A percentile compares a stretch with the other conserved stretches of the same genome.
phyloP scores from a whole-genome alignment of 2,888 invertebrate genomes.

The Lucinisca nassula region DNA sequence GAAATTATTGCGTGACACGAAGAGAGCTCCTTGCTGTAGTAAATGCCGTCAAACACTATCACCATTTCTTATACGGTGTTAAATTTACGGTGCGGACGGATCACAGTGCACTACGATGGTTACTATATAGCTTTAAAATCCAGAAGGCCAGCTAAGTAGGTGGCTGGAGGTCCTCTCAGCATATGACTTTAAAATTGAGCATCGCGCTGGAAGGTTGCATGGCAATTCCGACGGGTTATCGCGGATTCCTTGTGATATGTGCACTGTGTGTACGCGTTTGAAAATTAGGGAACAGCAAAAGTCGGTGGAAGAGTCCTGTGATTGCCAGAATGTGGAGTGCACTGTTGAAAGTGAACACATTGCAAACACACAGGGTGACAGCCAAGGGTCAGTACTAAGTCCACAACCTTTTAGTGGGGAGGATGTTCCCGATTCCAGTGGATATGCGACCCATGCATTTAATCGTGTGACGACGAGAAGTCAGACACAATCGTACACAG shows the following conservation, averaged over 20 bases:
- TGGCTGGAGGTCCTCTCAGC: constrained; percentile 54
- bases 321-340: neutral
- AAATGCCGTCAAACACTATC: constrained; percentile 41
- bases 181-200: constrained; percentile 55
- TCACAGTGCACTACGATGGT: constrained; percentile 53
- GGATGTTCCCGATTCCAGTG: neutral
- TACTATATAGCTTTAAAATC: constrained; percentile 51
- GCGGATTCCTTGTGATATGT: neutral
- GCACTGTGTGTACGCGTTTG: neutral
- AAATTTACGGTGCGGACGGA: constrained; percentile 38
- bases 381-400: too few relatives aligned
- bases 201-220: constrained; percentile 53
- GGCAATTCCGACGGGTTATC: constrained; percentile 35
- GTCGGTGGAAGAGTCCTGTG: neutral
- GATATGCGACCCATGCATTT: too few relatives aligned
- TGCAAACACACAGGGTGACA: too few relatives aligned
- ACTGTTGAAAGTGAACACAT: neutral
- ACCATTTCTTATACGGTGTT: constrained; percentile 53
- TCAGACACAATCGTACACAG: too few relatives aligned
- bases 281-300: neutral
- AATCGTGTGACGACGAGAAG: too few relatives aligned
- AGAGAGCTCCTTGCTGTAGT: constrained; percentile 59
- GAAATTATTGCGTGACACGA: constrained; percentile 47
- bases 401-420: neutral
- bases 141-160: constrained; percentile 52